phyloP scores from a whole-genome alignment of 2,113 vertebrate species.

The Calyptomena viridis region DNA sequence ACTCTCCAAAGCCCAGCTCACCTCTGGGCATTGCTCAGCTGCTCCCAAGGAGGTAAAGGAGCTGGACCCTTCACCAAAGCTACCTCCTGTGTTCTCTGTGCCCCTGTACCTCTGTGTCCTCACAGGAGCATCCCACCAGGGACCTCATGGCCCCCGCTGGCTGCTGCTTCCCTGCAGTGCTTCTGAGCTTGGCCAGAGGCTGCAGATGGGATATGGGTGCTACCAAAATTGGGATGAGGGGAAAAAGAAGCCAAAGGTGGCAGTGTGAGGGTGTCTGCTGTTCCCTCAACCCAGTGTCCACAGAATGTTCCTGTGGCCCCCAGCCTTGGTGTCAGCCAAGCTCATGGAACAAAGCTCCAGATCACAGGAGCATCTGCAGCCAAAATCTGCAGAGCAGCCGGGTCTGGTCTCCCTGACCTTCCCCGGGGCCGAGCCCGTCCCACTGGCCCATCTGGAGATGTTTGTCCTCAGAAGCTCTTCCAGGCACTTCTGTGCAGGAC shows the following conservation, averaged over 20 bases:
- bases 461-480: slow-evolving; percentile 35
- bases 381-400: slow-evolving; percentile 27
- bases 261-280: not conserved
- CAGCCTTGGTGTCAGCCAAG: not conserved
- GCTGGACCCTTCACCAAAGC: not conserved
- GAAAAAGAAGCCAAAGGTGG: not conserved
- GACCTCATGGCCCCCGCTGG: fast-evolving
- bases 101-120: fast-evolving
- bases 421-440: not conserved
- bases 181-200: fast-evolving
- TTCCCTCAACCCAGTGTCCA: fast-evolving
- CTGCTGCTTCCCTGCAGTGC: not conserved
- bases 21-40: not conserved
- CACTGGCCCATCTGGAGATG: slow-evolving; percentile 27
- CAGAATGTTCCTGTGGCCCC: not conserved
- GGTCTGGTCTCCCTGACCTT: not conserved
- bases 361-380: not conserved
- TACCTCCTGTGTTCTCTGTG: too few species aligned
- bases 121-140: not conserved
- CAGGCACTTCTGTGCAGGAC: not conserved
- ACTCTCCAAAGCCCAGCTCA: not conserved
- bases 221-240: not conserved
- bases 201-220: not conserved
- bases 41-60: not conserved
- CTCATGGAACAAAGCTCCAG: not conserved